A percentile compares a stretch with the other conserved stretches of the same genome.
These are phyloP conservation scores for Hydractinia echinata DNA, from an alignment of 30 jellyfish, hydroid and myxozoan genomes.

Conservation along the genomic window DNA sequence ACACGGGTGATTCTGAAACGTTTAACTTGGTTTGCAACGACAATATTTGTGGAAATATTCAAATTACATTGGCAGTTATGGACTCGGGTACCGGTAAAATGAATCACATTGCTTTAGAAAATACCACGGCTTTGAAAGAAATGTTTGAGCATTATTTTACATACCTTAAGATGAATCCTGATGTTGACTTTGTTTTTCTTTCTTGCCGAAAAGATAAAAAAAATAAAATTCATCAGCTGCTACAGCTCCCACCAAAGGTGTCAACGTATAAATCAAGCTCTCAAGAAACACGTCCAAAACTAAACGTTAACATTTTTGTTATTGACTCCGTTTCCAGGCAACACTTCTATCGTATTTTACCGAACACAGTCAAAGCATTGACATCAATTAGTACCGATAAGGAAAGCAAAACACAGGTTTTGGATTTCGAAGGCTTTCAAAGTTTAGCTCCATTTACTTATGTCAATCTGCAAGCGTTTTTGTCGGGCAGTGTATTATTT, in stretches of 20 bases:
- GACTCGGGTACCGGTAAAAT: conserved; percentile 38
- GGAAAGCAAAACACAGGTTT: conserved; percentile 2
- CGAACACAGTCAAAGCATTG: conserved; percentile 48
- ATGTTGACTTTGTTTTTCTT: conserved; percentile 35
- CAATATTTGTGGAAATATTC: conserved; percentile 24
- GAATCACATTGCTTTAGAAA: neutral
- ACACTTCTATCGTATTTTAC: conserved; percentile 64
- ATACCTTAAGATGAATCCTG: conserved; percentile 22
- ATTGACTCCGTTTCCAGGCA: conserved; percentile 78
- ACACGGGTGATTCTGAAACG: neutral
- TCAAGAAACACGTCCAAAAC: neutral
- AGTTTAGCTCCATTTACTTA: conserved; percentile 86
- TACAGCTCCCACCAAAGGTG: conserved; percentile 35
- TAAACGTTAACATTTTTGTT: conserved; percentile 60
- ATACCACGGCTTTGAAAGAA: conserved; percentile 19
- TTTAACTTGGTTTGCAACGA: conserved; percentile 31
- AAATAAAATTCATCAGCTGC: conserved; percentile 20
- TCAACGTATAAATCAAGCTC: neutral
- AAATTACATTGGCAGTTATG: conserved; percentile 14
- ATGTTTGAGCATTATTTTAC: conserved; percentile 35
- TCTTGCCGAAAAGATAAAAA: conserved; percentile 18
- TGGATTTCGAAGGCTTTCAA: conserved; percentile 63
- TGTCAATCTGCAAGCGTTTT: conserved; percentile 68
- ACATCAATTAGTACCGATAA: conserved; percentile 14
- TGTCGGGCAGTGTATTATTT: conserved; percentile 59